Evolutionary conservation across 2,797 vertebrate genomes (phyloP), one percentile per base, ranked within the genome.

Genomic region (Cuculus canorus): DNA sequence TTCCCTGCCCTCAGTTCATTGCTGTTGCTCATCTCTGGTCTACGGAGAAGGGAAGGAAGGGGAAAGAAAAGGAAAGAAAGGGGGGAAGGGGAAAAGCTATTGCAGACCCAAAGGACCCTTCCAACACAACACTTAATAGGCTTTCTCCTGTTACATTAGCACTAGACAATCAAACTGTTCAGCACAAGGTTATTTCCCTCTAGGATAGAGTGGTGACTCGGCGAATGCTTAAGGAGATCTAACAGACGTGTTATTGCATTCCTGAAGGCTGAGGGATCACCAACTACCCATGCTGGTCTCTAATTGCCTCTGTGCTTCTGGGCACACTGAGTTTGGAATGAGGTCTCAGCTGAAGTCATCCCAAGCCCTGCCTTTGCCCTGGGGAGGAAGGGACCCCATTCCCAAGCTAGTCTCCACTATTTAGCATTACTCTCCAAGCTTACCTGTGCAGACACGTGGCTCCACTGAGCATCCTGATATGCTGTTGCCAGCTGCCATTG

Each of bases 211-310:
- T 7, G 9, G 81, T 73, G 73, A 61, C 61, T 56, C 60, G 83
- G 82, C 9, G 32, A 90, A 61, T 27, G 47, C 91, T 95, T 63
- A 64, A 83, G 83, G 82, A 83, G 88, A 86, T 94, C 96, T 88
- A 87, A 95, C 95, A 82, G 52, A 57, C 86, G 82, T 53, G 77
- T 97, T 97, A 97, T 91, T 97, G 95, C 95, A 86, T 75, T 96
- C 91, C 76, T 92, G 93, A 96, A 71, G 59, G 89, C 77, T 83
- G 61, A 70, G 70, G 85, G 86, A 76, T 88, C 88, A 93, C 93
- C 63, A 69, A 30, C 5, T 17, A 24, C 66, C 89, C 35, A 0
- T 7, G 32, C 91, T 88, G 19, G 76, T 84, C 88, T 82, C 75
- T 96, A 95, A 96, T 92, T 94, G 95, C 92, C 89, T 82, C 2